Evolutionary conservation across 2,113 vertebrate species (phyloP).

Genomic region (Elachura formosa): DNA sequence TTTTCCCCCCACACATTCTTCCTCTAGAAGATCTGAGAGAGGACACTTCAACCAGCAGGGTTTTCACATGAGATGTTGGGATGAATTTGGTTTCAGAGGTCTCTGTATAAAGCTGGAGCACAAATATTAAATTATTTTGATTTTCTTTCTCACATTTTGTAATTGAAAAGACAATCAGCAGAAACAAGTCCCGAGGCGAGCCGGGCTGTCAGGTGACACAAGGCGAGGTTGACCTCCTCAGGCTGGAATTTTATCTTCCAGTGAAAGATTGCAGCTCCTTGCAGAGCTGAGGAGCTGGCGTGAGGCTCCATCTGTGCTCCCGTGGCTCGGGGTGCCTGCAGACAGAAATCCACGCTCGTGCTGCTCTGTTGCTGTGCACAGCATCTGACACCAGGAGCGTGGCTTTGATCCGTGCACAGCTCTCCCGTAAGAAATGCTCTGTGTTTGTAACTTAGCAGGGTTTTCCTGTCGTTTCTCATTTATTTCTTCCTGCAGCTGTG

Average conservation of each 20-base stretch:
- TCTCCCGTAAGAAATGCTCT: not conserved
- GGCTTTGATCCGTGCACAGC: not conserved
- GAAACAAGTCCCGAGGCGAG: not conserved
- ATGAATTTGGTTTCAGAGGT: not conserved
- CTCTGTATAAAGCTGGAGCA: not conserved
- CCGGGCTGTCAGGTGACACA: not conserved
- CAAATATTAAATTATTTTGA: not conserved
- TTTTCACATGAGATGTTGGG: not conserved
- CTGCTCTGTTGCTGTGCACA: not conserved
- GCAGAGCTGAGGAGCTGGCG: rapidly evolving
- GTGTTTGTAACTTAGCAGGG: not conserved
- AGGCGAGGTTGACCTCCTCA: not conserved
- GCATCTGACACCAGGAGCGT: not conserved
- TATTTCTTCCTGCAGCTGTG: slow-evolving; percentile 17
- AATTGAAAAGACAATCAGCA: not conserved
- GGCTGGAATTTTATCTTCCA: not conserved
- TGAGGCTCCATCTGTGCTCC: not conserved
- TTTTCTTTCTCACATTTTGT: not conserved
- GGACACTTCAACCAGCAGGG: not conserved
- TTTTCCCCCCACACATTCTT: not conserved
- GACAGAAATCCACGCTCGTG: not conserved
- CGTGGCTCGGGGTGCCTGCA: not conserved
- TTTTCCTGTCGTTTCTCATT: slow-evolving; percentile 39
- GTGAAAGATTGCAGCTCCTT: not conserved
- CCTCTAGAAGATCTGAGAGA: not conserved